Evolutionary conservation across 23 tunicate species (phyloP).

Genomic region (Phallusia fumigata): DNA sequence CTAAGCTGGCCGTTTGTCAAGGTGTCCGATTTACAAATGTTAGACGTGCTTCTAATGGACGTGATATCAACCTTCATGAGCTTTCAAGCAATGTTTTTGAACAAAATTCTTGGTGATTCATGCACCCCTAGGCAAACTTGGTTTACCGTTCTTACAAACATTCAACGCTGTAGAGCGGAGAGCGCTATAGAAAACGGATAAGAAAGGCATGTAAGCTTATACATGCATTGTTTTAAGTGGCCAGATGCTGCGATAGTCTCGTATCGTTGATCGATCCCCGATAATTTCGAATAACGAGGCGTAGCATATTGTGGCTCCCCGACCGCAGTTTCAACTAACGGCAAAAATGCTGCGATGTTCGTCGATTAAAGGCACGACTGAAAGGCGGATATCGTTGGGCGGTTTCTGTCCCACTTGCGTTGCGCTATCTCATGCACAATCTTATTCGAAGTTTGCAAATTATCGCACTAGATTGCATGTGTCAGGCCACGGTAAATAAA

Average conservation of each 20-base stretch:
- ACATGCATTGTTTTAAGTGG: conserved; percentile 7
- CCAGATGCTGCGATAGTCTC: conserved; percentile 4
- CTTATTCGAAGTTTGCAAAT: background rate
- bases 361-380: background rate
- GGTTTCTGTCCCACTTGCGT: background rate
- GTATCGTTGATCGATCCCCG: background rate
- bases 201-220: background rate
- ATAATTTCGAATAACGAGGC: conserved; percentile 7
- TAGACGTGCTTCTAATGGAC: too few species aligned
- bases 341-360: background rate
- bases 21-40: too few species aligned
- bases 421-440: background rate
- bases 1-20: too few species aligned
- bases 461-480: conserved; percentile 5
- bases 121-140: too few species aligned
- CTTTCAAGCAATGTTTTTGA: too few species aligned
- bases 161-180: background rate
- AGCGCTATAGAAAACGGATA: background rate
- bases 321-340: conserved; percentile 10
- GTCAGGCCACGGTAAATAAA: conserved; percentile 4
- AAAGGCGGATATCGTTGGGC: conserved; percentile 13
- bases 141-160: background rate
- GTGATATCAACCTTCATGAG: too few species aligned
- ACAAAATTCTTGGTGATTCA: too few species aligned
- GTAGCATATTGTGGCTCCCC: conserved; percentile 2